Conservation (phyloP, 2,888 invertebrate genomes). For the Plemyria rubiginata region DNA sequence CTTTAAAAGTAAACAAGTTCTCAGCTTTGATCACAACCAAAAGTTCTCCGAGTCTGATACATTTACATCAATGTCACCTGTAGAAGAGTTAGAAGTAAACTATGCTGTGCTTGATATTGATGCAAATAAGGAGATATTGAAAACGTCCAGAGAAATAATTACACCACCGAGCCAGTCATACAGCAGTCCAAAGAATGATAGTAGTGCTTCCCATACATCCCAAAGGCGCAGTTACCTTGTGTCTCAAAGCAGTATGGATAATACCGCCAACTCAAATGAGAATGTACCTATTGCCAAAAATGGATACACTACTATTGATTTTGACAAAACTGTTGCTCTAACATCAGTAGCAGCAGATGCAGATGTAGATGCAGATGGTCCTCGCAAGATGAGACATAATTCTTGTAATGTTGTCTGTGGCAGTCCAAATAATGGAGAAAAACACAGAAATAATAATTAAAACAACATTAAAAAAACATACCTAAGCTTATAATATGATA, state of each 20-base stretch:
- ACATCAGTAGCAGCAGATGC: conserved; percentile 90
- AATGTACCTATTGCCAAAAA: conserved; percentile 86
- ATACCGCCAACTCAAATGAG: conserved; percentile 47
- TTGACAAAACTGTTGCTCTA: conserved; percentile 95
- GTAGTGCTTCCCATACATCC: conserved; percentile 60
- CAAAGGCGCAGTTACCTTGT: conserved; percentile 63
- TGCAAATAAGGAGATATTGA: conserved; percentile 72
- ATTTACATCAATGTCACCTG: conserved; percentile 71
- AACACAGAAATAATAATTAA: conserved; percentile 45
- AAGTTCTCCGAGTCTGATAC: conserved; percentile 78
- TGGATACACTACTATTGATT: conserved; percentile 96
- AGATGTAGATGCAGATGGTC: conserved; percentile 89
- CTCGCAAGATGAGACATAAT: conserved; percentile 92
- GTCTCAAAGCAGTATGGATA: conserved; percentile 70
- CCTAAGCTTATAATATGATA: neutral
- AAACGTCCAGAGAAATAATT: conserved; percentile 54
- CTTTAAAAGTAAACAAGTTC: conserved; percentile 59
- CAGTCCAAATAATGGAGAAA: conserved; percentile 67
- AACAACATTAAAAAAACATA: neutral
- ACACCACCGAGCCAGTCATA: conserved; percentile 68
- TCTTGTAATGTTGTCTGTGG: conserved; percentile 87
- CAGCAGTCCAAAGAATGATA: conserved; percentile 66
- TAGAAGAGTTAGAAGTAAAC: conserved; percentile 85
- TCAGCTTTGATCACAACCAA: conserved; percentile 61
- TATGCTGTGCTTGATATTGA: conserved; percentile 93